Conservation (phyloP, 2,888 invertebrate genomes). For the Branchipolynoe longqiensis region DNA sequence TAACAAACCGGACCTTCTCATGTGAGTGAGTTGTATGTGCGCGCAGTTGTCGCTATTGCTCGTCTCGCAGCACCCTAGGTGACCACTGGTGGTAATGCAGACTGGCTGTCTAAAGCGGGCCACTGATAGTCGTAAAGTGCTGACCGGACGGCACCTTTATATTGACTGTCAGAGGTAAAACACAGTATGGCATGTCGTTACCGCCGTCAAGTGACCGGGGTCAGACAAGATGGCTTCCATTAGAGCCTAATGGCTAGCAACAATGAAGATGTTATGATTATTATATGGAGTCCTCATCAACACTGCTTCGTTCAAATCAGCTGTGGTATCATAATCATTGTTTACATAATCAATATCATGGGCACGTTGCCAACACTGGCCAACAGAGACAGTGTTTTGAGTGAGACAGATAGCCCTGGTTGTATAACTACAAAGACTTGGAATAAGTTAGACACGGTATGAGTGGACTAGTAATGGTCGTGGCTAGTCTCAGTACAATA, state of each 20-base stretch:
- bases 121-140: slow-evolving; percentile 43
- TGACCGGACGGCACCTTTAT: slow-evolving; percentile 52
- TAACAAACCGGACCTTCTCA: slow-evolving; percentile 36
- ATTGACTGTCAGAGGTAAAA: slow-evolving; percentile 8
- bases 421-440: slow-evolving; percentile 42
- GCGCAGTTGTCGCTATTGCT: slow-evolving; percentile 28
- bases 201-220: neutral
- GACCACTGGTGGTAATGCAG: neutral
- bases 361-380: neutral
- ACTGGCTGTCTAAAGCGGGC: neutral
- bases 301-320: slow-evolving; percentile 27
- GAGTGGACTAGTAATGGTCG: neutral
- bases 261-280: slow-evolving; percentile 12
- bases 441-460: slow-evolving; percentile 43
- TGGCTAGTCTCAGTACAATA: slow-evolving; percentile 20
- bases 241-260: neutral
- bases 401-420: slow-evolving; percentile 36
- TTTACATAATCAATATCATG: slow-evolving; percentile 18
- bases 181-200: slow-evolving; percentile 15
- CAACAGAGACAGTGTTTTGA: neutral
- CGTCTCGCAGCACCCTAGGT: neutral
- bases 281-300: neutral
- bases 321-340: slow-evolving; percentile 28
- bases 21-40: slow-evolving; percentile 32
- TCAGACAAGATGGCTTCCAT: slow-evolving; percentile 1